Evolutionary conservation across 1,140 invertebrate genomes (phyloP).

Genomic region (Scaptodrosophila lebanonensis): DNA sequence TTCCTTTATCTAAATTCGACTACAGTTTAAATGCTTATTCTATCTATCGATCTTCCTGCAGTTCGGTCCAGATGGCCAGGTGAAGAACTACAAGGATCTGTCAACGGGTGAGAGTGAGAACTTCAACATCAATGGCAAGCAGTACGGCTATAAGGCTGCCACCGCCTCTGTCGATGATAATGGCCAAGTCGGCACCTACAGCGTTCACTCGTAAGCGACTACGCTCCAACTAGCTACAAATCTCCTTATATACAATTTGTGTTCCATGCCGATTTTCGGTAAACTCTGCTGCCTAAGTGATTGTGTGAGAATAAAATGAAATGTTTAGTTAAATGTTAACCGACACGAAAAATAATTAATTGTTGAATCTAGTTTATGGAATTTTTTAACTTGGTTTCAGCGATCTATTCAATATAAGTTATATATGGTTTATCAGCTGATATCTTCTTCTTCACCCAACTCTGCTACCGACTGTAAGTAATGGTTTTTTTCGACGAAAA

Average conservation of each 20-base stretch:
- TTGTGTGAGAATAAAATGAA: no score
- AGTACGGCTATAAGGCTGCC: slow-evolving; percentile 66
- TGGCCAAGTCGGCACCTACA: slow-evolving; percentile 70
- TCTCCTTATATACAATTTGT: slow-evolving; percentile 8
- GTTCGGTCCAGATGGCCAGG: slow-evolving; percentile 58
- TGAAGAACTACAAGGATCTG: slow-evolving; percentile 72
- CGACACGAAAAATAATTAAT: not conserved
- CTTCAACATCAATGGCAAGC: slow-evolving; percentile 64
- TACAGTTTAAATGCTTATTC: not conserved
- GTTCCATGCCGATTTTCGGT: slow-evolving; percentile 16
- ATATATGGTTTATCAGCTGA: no score
- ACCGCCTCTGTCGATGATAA: slow-evolving; percentile 76
- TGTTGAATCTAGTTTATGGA: no score
- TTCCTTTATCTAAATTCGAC: not conserved
- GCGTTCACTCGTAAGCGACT: slow-evolving; percentile 62
- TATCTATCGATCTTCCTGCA: slow-evolving; percentile 7
- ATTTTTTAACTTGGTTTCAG: no score
- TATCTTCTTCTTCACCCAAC: no score
- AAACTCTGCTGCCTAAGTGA: slow-evolving; percentile 1
- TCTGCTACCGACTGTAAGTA: no score
- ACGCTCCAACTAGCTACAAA: not conserved
- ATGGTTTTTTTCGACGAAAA: no score
- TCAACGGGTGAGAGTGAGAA: slow-evolving; percentile 75
- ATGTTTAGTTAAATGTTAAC: not conserved
- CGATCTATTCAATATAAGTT: no score